These are phyloP conservation scores for Phorcus lineatus DNA, from an alignment of 2,888 invertebrate species.

Conservation along the genomic window DNA sequence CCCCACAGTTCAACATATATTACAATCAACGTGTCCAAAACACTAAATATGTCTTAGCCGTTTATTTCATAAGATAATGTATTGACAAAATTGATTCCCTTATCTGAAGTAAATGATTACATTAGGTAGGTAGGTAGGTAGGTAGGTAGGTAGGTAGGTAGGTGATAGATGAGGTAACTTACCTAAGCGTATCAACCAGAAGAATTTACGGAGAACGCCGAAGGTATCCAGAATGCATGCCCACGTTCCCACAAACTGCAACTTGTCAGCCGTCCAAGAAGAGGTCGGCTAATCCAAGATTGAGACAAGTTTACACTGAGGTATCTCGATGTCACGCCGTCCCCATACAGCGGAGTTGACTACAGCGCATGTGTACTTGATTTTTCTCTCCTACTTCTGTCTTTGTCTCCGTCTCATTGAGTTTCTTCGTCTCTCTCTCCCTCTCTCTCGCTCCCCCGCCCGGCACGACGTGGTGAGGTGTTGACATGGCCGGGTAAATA, in stretches of 20 bases:
- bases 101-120: too few relatives aligned
- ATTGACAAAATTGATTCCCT: too few relatives aligned
- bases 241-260: neutral
- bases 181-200: too few relatives aligned
- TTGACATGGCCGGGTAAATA: neutral
- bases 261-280: neutral
- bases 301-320: neutral
- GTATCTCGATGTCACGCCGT: neutral
- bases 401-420: neutral
- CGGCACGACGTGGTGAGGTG: neutral
- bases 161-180: too few relatives aligned
- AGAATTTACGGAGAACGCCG: too few relatives aligned
- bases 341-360: neutral
- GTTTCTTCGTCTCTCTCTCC: constrained; percentile 13
- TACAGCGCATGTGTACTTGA: neutral
- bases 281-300: neutral
- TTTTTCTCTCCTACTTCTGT: neutral
- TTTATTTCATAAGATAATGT: too few relatives aligned
- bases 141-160: too few relatives aligned
- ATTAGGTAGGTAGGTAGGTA: too few relatives aligned
- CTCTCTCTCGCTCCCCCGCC: constrained; percentile 9
- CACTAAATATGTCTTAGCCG: too few relatives aligned
- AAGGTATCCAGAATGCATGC: neutral
- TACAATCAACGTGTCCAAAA: too few relatives aligned
- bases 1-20: too few relatives aligned